Evolutionary conservation across 2,113 vertebrate species (phyloP).

Genomic region (Pseudois nayaur): DNA sequence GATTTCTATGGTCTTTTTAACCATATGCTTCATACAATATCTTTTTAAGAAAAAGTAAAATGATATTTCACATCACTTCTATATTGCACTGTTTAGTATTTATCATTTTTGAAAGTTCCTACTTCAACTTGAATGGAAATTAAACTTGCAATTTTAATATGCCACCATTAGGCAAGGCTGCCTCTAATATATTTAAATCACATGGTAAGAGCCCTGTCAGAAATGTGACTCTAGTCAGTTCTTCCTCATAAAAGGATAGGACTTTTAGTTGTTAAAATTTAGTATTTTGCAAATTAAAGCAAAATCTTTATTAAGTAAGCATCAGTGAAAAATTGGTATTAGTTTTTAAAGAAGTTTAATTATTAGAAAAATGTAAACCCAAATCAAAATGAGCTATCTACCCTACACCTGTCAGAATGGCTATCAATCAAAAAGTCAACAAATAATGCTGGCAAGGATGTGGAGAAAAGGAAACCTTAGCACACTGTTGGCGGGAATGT

Average conservation of each 20-base stretch:
- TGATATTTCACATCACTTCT: not conserved
- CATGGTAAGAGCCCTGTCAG: not conserved
- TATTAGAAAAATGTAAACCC: not conserved
- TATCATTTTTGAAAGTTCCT: not conserved
- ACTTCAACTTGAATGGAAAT: not conserved
- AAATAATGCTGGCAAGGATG: not conserved
- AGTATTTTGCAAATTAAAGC: conserved; percentile 2
- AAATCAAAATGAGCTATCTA: not conserved
- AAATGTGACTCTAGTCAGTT: not conserved
- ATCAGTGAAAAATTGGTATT: not conserved
- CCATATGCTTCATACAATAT: not conserved
- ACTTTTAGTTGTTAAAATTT: not conserved
- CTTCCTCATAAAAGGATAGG: not conserved
- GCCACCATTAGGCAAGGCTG: not conserved
- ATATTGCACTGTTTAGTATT: not conserved
- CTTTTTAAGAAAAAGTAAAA: not conserved
- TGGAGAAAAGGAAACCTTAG: not conserved
- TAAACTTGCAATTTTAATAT: conserved; percentile 26
- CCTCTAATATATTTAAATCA: not conserved
- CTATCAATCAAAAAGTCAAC: not conserved
- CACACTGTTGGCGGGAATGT: not conserved
- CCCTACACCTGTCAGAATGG: not conserved
- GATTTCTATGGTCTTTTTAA: not conserved
- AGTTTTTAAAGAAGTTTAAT: not conserved
- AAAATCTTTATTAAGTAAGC: not conserved